Evolutionary conservation across 1,140 invertebrate species (phyloP).

Genomic region (Globodera ellingtonae): DNA sequence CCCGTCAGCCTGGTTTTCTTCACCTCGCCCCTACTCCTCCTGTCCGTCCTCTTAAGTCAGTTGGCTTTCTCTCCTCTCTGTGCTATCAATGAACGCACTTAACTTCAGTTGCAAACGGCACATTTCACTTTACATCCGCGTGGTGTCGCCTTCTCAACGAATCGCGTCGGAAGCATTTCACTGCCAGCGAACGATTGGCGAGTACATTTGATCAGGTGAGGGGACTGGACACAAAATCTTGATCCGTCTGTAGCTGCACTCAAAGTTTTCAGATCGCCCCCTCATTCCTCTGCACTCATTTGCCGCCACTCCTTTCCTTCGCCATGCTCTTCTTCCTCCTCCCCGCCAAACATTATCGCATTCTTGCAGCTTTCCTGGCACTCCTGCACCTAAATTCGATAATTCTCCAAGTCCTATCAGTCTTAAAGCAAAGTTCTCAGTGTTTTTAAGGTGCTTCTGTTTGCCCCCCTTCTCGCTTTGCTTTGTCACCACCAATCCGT

Average conservation of each 20-base stretch:
- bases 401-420: neutral
- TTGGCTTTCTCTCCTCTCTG: slow-evolving; percentile 19
- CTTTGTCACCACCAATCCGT: slow-evolving; percentile 16
- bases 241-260: neutral
- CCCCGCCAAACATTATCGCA: slow-evolving; percentile 7
- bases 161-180: slow-evolving; percentile 43
- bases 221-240: neutral
- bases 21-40: slow-evolving; percentile 38
- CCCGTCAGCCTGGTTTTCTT: slow-evolving; percentile 39
- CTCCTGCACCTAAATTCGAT: slow-evolving; percentile 5
- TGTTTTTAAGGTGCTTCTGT: slow-evolving; percentile 16
- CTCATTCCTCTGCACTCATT: neutral
- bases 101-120: slow-evolving; percentile 39
- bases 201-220: slow-evolving; percentile 45
- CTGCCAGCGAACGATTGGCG: slow-evolving; percentile 36
- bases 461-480: slow-evolving; percentile 12
- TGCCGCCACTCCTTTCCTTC: slow-evolving; percentile 7
- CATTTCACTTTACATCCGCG: slow-evolving; percentile 34
- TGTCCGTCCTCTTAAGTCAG: slow-evolving; percentile 41
- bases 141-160: slow-evolving; percentile 35
- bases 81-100: slow-evolving; percentile 2
- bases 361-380: neutral
- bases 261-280: neutral
- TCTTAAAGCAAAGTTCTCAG: neutral
- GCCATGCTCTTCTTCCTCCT: neutral